phyloP scores from a whole-genome alignment of 2,113 vertebrate genomes.

The Neogobius melanostomus region DNA sequence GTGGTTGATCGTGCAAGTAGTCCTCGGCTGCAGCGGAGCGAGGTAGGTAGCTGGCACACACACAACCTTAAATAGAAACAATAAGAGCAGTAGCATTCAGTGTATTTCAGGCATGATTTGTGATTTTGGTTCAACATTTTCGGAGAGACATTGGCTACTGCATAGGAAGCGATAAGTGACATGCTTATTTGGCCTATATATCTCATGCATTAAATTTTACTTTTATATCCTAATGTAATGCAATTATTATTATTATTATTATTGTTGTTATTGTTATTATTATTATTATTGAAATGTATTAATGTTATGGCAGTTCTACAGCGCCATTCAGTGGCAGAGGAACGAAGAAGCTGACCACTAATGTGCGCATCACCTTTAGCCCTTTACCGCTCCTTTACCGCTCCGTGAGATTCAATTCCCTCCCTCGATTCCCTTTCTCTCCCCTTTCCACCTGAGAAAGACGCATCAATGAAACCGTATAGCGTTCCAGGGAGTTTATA shows the following conservation, averaged over 20 bases:
- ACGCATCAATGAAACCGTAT: background rate
- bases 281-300: background rate
- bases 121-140: constrained; percentile 1
- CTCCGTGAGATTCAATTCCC: constrained; percentile 7
- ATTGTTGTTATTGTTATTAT: background rate
- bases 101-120: constrained; percentile 8
- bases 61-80: constrained; percentile 17
- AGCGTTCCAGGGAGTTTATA: background rate
- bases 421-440: no score
- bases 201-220: background rate
- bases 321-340: constrained; percentile 68
- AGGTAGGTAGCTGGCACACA: constrained; percentile 35
- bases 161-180: background rate
- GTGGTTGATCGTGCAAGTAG: background rate
- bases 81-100: constrained; percentile 11
- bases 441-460: background rate
- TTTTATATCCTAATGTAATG: background rate
- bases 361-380: constrained; percentile 24
- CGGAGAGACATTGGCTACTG: background rate
- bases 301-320: constrained; percentile 46
- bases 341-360: constrained; percentile 11
- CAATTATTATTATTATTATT: background rate
- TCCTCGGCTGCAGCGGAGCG: constrained; percentile 17
- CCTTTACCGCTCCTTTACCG: background rate
- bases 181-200: background rate